phyloP scores from a whole-genome alignment of 92 coral and sea anemone genomes.

The Paragorgia papillata region DNA sequence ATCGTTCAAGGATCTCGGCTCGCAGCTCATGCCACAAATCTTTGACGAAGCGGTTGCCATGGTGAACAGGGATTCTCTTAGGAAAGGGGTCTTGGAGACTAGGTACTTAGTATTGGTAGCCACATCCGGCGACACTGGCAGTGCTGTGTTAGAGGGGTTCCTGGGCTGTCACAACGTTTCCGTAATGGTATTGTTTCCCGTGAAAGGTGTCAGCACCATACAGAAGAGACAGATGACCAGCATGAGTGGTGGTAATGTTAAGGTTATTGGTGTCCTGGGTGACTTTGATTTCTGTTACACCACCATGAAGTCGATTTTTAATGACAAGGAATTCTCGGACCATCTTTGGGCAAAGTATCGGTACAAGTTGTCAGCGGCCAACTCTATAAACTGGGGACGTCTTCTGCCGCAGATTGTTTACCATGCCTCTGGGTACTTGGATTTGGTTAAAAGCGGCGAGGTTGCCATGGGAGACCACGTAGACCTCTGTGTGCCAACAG shows the following conservation, averaged over 20 bases:
- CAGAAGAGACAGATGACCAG: slow-evolving; percentile 81
- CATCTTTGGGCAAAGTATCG: slow-evolving; percentile 49
- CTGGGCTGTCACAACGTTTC: slow-evolving; percentile 38
- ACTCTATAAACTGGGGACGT: slow-evolving; percentile 96
- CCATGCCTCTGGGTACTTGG: slow-evolving; percentile 88
- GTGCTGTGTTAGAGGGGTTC: slow-evolving; percentile 93
- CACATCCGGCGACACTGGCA: slow-evolving; percentile 95
- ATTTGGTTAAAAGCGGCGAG: slow-evolving; percentile 76
- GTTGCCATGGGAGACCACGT: slow-evolving; percentile 75
- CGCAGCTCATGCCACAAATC: slow-evolving; percentile 83
- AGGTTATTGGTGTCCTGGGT: slow-evolving; percentile 68
- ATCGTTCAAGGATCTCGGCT: slow-evolving; percentile 90
- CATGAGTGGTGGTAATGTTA: slow-evolving; percentile 55
- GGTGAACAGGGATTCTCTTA: background rate
- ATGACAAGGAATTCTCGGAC: slow-evolving; percentile 59
- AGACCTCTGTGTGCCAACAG: slow-evolving; percentile 89
- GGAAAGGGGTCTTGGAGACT: slow-evolving; percentile 16
- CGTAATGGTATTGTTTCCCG: slow-evolving; percentile 77
- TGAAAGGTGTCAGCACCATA: slow-evolving; percentile 74
- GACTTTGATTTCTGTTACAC: slow-evolving; percentile 95
- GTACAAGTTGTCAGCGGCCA: slow-evolving; percentile 71
- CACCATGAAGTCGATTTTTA: slow-evolving; percentile 73
- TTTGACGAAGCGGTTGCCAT: slow-evolving; percentile 67
- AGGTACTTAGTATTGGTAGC: slow-evolving; percentile 81
- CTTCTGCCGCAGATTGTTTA: slow-evolving; percentile 84